Evolutionary conservation across 2,888 invertebrate species (phyloP).

Genomic region (Stenotaenia linearis): DNA sequence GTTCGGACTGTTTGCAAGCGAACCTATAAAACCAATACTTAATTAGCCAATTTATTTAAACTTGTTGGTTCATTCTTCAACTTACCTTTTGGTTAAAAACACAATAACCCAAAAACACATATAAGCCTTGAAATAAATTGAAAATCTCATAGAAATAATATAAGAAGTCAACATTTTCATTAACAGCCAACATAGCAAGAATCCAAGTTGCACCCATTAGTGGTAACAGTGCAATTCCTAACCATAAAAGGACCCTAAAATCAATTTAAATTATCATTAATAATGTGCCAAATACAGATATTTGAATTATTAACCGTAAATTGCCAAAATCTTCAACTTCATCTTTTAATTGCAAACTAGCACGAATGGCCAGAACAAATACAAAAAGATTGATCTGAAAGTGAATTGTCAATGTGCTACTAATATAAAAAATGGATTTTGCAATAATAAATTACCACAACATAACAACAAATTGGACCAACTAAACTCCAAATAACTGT

Average conservation of each 20-base stretch:
- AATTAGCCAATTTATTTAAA: not conserved
- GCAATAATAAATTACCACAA: constrained; percentile 53
- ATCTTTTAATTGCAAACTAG: constrained; percentile 84
- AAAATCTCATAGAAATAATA: constrained; percentile 71
- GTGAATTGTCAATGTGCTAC: constrained; percentile 28
- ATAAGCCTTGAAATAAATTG: constrained; percentile 71
- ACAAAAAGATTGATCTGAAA: constrained; percentile 62
- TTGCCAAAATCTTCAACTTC: constrained; percentile 82
- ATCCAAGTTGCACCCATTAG: constrained; percentile 82
- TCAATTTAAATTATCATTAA: constrained; percentile 33
- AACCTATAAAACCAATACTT: constrained; percentile 36
- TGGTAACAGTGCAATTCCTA: constrained; percentile 79
- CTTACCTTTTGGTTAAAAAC: constrained; percentile 60
- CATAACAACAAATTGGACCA: constrained; percentile 76
- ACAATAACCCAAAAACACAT: constrained; percentile 78
- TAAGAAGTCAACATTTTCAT: constrained; percentile 64
- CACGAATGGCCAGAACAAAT: constrained; percentile 76
- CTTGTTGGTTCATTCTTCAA: not conserved
- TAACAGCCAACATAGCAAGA: constrained; percentile 68
- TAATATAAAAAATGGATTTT: constrained; percentile 30
- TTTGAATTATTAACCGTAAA: constrained; percentile 54
- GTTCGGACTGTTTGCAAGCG: constrained; percentile 41
- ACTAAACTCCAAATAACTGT: constrained; percentile 93
- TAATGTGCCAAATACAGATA: not conserved
- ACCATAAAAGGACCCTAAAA: constrained; percentile 70